Evolutionary conservation across 1,140 invertebrate genomes (phyloP).

Genomic region (Goniozus legneri): DNA sequence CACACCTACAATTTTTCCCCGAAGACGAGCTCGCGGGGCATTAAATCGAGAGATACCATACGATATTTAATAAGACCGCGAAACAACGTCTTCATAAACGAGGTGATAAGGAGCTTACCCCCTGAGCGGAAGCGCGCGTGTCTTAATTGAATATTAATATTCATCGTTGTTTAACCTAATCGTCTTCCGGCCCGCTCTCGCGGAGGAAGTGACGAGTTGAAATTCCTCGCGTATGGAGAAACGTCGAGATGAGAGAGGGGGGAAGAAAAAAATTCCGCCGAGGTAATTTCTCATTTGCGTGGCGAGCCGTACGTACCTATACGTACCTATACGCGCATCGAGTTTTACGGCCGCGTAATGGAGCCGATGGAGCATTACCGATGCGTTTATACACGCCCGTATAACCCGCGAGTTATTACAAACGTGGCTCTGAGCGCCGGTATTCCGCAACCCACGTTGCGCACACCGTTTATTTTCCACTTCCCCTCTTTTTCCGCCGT

Average conservation of each 20-base stretch:
- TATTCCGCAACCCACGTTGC: constrained; percentile 15
- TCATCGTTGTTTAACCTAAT: no score
- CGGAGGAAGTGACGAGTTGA: constrained; percentile 1
- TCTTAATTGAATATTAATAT: no score
- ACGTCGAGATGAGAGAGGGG: constrained; percentile 7
- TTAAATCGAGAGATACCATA: background rate
- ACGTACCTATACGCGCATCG: no score
- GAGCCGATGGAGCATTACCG: constrained; percentile 38
- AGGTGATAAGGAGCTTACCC: no score
- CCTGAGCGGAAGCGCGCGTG: no score
- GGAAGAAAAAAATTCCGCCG: no score
- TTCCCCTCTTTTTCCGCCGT: constrained; percentile 3
- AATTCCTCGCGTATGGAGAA: background rate
- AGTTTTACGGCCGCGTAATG: constrained; percentile 38
- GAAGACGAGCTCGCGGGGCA: background rate
- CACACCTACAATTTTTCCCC: background rate
- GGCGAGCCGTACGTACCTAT: constrained; percentile 32
- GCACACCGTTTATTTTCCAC: background rate
- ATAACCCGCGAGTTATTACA: constrained; percentile 42
- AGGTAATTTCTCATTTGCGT: constrained; percentile 33
- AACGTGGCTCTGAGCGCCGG: no score
- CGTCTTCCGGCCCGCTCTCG: no score
- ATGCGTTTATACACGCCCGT: constrained; percentile 25
- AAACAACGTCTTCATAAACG: no score
- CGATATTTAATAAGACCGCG: no score